Evolutionary conservation across 2,888 invertebrate genomes (phyloP).

Genomic region (Alviniconcha strummeri): DNA sequence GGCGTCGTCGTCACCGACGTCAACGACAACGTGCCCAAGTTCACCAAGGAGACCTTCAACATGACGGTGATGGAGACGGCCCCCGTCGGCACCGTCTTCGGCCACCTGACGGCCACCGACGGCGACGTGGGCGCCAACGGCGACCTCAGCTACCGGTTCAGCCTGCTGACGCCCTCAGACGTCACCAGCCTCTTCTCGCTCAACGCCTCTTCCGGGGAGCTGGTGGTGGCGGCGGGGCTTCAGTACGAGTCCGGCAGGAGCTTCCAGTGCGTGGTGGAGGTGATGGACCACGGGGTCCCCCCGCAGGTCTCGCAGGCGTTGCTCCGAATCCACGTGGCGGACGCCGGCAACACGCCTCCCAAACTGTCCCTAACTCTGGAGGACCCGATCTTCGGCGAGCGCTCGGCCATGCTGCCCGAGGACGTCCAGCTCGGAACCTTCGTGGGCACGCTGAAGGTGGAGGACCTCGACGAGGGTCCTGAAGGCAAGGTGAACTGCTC

Average conservation of each 20-base stretch:
- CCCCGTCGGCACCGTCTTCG: conserved; percentile 34
- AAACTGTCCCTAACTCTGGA: conserved; percentile 70
- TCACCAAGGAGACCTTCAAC: conserved; percentile 41
- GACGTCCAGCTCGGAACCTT: conserved; percentile 49
- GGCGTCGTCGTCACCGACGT: conserved; percentile 43
- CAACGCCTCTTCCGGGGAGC: conserved; percentile 44
- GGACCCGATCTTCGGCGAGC: conserved; percentile 32
- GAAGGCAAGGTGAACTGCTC: conserved; percentile 55
- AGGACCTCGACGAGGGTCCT: conserved; percentile 55
- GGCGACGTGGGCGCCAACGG: conserved; percentile 87
- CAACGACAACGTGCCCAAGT: conserved; percentile 47
- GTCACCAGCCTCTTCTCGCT: conserved; percentile 41
- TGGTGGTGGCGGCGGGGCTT: conserved; percentile 43
- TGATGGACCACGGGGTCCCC: conserved; percentile 43
- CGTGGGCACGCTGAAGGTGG: conserved; percentile 58
- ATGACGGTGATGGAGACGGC: conserved; percentile 42
- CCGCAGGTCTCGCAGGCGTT: conserved; percentile 42
- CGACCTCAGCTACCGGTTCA: conserved; percentile 73
- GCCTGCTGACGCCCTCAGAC: conserved; percentile 34
- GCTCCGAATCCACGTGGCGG: conserved; percentile 77
- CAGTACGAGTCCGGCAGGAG: conserved; percentile 39
- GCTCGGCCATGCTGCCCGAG: conserved; percentile 46
- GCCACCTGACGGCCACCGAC: conserved; percentile 84
- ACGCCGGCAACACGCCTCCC: conserved; percentile 94
- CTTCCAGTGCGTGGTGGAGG: conserved; percentile 45